Evolutionary conservation across 2,888 invertebrate genomes (phyloP).

Genomic region (Rapana venosa): DNA sequence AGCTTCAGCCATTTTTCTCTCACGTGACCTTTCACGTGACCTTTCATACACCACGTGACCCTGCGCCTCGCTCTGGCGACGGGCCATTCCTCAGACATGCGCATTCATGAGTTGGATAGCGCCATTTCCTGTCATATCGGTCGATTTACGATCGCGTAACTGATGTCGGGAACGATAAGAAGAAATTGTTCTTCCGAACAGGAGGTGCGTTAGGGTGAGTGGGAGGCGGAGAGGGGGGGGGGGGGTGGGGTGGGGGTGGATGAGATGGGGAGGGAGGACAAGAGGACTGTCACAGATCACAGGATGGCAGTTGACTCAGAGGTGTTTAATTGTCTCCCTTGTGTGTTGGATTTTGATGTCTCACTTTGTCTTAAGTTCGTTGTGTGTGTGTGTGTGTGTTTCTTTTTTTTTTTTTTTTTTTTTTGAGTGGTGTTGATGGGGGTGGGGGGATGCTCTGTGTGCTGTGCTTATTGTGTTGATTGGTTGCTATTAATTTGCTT

Average conservation of each 20-base stretch:
- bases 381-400: not conserved
- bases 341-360: no score
- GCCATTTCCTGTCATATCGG: slow-evolving; percentile 23
- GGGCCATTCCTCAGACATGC: slow-evolving; percentile 1
- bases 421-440: no score
- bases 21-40: slow-evolving; percentile 17
- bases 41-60: slow-evolving; percentile 29
- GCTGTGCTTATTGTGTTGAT: no score
- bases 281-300: no score
- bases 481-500: no score
- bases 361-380: no score
- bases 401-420: not conserved
- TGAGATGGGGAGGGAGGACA: no score
- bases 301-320: no score
- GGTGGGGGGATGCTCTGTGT: no score
- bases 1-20: no score
- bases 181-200: not conserved
- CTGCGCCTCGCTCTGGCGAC: not conserved
- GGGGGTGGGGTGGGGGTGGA: not conserved
- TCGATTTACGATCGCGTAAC: not conserved
- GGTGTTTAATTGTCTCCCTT: no score
- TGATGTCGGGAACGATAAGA: not conserved
- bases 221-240: not conserved
- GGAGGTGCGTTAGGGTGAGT: not conserved
- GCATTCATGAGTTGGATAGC: slow-evolving; percentile 37